Evolutionary conservation across 2,797 vertebrate species (phyloP).

Genomic region (Mormyrus hasselquistii): DNA sequence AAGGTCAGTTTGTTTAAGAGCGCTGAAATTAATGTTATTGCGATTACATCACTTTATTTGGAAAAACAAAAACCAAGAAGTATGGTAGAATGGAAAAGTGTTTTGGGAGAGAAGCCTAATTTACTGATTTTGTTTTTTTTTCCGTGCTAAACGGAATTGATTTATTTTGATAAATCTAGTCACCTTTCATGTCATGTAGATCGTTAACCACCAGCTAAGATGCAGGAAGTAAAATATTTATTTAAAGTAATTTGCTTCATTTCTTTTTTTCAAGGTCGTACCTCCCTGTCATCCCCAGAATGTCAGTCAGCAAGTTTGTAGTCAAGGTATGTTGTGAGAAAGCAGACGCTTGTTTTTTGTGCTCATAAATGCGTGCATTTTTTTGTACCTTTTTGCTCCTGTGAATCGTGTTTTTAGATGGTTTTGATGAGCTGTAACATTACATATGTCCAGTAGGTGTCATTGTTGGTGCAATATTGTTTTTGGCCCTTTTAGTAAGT

Average conservation of each 20-base stretch:
- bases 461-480: slow-evolving; percentile 32
- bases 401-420: background rate
- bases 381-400: background rate
- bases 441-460: background rate
- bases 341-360: background rate
- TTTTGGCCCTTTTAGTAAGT: slow-evolving; percentile 10
- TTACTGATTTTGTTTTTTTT: background rate
- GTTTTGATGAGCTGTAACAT: background rate
- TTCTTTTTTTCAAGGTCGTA: slow-evolving; percentile 48
- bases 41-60: background rate
- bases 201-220: background rate
- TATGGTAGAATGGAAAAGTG: background rate
- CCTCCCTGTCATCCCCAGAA: slow-evolving; percentile 42
- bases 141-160: background rate
- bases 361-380: background rate
- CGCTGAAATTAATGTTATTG: background rate
- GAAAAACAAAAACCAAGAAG: background rate
- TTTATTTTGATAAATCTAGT: background rate
- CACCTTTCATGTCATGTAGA: background rate
- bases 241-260: slow-evolving; percentile 15
- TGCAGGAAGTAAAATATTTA: background rate
- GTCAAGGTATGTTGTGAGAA: slow-evolving; percentile 72
- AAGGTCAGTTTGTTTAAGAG: background rate
- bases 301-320: slow-evolving; percentile 75
- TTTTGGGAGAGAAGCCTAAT: background rate